A percentile compares a stretch with the other conserved stretches of the same genome.
phyloP scores from a whole-genome alignment of 2,113 vertebrate species.

The Paradisaea rubra region DNA sequence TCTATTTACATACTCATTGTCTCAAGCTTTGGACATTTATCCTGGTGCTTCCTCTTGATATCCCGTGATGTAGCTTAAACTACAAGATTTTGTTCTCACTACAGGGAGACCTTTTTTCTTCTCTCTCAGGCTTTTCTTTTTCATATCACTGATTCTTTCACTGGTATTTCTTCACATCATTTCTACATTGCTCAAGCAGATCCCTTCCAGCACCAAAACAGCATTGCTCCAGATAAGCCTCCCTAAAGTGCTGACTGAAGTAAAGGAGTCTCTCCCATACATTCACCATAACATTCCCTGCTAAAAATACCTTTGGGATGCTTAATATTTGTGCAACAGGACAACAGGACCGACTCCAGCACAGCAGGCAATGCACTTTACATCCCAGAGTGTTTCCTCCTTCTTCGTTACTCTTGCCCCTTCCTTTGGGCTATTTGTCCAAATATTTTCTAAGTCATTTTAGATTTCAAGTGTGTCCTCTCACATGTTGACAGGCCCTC shows the following conservation, averaged over 20 bases:
- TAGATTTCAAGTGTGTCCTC: not conserved
- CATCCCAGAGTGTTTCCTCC: not conserved
- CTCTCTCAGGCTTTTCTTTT: not conserved
- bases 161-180: not conserved
- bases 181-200: not conserved
- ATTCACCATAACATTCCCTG: not conserved
- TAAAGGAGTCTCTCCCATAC: not conserved
- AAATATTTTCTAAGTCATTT: not conserved
- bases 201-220: not conserved
- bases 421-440: not conserved
- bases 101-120: not conserved
- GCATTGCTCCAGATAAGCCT: not conserved
- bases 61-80: fast-evolving
- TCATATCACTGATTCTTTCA: not conserved
- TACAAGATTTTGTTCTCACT: not conserved
- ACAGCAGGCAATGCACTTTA: not conserved
- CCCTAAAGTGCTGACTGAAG: not conserved
- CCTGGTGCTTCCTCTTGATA: not conserved
- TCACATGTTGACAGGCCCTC: not conserved
- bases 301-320: not conserved
- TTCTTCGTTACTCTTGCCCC: not conserved
- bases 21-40: not conserved
- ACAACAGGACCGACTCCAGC: not conserved
- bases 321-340: not conserved
- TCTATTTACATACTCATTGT: not conserved